phyloP scores from a whole-genome alignment of 2,113 vertebrate species.

The Dissostichus mawsoni region DNA sequence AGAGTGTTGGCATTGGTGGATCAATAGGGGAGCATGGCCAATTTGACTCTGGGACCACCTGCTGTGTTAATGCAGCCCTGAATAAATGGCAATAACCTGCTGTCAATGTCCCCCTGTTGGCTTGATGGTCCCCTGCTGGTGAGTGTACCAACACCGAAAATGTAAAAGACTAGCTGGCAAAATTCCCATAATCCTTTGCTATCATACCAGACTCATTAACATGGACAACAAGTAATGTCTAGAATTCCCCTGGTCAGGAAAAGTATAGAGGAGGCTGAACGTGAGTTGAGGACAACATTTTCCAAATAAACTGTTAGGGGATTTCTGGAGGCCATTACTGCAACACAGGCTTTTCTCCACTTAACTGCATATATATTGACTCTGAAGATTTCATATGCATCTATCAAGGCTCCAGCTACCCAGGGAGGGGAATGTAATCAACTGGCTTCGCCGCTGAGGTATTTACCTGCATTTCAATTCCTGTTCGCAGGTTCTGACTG shows the following conservation, averaged over 20 bases:
- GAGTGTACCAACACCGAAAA: too few species aligned
- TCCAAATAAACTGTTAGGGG: constrained; percentile 18
- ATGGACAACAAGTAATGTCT: constrained; percentile 23
- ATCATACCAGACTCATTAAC: constrained; percentile 32
- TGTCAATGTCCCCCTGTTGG: too few species aligned
- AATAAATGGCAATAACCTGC: neutral
- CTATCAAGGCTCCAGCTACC: constrained; percentile 70
- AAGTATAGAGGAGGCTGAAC: constrained; percentile 12
- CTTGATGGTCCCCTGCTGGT: too few species aligned
- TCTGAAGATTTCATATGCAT: constrained; percentile 81
- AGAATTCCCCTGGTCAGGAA: constrained; percentile 24
- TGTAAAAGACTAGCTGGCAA: constrained; percentile 10
- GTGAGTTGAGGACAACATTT: constrained; percentile 29
- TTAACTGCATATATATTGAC: constrained; percentile 82
- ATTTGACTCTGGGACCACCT: neutral
- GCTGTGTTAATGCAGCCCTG: neutral
- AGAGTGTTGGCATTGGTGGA: neutral
- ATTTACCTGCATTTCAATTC: constrained; percentile 82
- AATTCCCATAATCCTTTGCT: constrained; percentile 33
- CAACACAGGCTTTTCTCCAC: constrained; percentile 58
- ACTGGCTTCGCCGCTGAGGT: constrained; percentile 63
- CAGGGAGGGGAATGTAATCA: constrained; percentile 78
- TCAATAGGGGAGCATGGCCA: neutral
- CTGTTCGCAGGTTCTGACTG: constrained; percentile 28
- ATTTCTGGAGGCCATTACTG: constrained; percentile 63